These are phyloP conservation scores for Sinocyclocheilus rhinocerous DNA, from an alignment of 2,113 vertebrate species.

Conservation along the genomic window DNA sequence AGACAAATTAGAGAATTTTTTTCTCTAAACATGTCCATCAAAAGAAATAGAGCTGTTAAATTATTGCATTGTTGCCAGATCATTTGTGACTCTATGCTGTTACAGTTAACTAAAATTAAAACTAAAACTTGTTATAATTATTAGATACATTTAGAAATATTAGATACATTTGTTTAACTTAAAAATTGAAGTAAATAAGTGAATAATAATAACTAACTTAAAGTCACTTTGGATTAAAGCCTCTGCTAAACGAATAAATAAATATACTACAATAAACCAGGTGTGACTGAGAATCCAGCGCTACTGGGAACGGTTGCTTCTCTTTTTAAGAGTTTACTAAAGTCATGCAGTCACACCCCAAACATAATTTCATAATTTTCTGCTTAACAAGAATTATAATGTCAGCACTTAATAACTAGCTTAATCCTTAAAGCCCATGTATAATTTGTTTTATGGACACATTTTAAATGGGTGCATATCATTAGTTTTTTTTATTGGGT, in stretches of 20 bases:
- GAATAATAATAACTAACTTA: not conserved
- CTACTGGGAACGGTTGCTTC: not conserved
- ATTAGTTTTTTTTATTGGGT: not conserved
- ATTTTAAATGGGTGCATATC: not conserved
- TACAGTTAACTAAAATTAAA: not conserved
- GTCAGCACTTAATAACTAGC: not conserved
- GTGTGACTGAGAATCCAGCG: not conserved
- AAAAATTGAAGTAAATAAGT: not conserved
- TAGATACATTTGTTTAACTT: not conserved
- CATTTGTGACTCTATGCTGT: not conserved
- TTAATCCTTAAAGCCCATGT: not conserved
- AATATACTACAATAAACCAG: not conserved
- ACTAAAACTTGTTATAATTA: not conserved
- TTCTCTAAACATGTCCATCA: not conserved
- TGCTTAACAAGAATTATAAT: not conserved
- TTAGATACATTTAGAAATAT: not conserved
- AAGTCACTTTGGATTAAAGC: not conserved
- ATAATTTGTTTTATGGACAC: not conserved
- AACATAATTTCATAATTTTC: constrained; percentile 8
- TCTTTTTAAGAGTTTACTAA: not conserved
- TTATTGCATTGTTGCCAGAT: not conserved
- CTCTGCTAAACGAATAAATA: not conserved
- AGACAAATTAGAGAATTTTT: no score
- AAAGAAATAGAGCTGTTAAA: not conserved
- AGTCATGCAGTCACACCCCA: constrained; percentile 8